These are phyloP conservation scores for Leptocoma aspasia DNA, from an alignment of 2,113 vertebrate genomes.

Conservation along the genomic window DNA sequence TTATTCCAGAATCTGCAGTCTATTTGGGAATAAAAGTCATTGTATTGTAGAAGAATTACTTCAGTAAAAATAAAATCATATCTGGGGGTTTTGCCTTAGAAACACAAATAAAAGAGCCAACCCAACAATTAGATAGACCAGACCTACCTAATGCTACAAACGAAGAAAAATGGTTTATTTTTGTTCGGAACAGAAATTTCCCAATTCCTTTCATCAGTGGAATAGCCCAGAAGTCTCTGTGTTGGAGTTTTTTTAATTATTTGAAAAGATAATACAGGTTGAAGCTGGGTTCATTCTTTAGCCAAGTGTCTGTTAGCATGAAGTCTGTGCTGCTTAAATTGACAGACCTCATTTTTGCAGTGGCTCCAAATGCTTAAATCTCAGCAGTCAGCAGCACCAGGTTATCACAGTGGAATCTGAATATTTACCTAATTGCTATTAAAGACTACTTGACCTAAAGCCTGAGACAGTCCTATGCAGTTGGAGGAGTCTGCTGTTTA, in stretches of 20 bases:
- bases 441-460: neutral
- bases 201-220: neutral
- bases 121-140: neutral
- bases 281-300: neutral
- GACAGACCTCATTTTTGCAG: neutral
- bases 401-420: conserved; percentile 14
- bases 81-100: neutral
- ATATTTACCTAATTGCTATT: neutral
- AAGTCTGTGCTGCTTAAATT: neutral
- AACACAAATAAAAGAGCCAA: neutral
- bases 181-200: conserved; percentile 22
- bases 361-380: neutral
- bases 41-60: neutral
- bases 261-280: neutral
- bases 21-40: neutral
- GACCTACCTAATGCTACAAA: neutral
- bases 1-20: neutral
- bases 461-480: neutral
- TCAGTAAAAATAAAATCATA: neutral
- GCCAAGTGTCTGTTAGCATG: neutral
- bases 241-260: neutral
- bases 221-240: neutral
- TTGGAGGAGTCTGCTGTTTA: neutral
- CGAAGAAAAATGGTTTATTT: neutral
- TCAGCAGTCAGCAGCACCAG: neutral